Evolutionary conservation across 2,797 vertebrate species (phyloP), one percentile per base, ranked within the genome.

Genomic region (Triplophysa yarkandensis): DNA sequence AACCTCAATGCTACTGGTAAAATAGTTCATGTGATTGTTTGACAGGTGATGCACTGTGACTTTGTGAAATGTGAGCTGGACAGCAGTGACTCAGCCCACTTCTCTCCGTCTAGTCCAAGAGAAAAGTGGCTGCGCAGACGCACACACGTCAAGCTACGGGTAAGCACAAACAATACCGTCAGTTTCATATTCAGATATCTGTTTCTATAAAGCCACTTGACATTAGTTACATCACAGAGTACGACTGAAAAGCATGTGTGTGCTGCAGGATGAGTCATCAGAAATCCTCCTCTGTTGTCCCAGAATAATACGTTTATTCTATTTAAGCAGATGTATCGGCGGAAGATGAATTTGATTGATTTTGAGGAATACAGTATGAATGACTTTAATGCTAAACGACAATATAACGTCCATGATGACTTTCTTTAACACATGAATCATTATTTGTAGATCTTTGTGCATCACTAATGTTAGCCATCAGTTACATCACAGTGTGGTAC

Each of bases 61-160:
- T 95, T 89, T 2, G 82, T 92, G 78, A 91, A 91, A 61, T 76
- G 95, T 89, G 95, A 97, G 86, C 90, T 83, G 0, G 86, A 93
- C 71, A 90, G 85, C 69, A 75, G 91, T 83, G 95, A 96, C 84
- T 90, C 90, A 0, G 90, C 93, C 4, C 88, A 91, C 0, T 92
- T 95, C 82, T 96, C 93, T 21, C 94, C 93, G 0, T 91, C 94
- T 58, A 95, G 93, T 81, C 93, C 95, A 3, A 92, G 95, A 1
- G 98, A 99, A 79, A 99, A 99, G 83, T 99, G 98, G 98, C 93
- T 98, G 41, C 91, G 98, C 21, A 94, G 94, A 84, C 93, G 97
- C 84, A 99, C 97, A 1, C 97, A 97, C 25, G 98, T 99, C 85
- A 99, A 99, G 83, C 86, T 99, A 71, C 92, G 96, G 90, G 98